Evolutionary conservation across 2,797 vertebrate genomes (phyloP).

Genomic region (Salmo trutta): DNA sequence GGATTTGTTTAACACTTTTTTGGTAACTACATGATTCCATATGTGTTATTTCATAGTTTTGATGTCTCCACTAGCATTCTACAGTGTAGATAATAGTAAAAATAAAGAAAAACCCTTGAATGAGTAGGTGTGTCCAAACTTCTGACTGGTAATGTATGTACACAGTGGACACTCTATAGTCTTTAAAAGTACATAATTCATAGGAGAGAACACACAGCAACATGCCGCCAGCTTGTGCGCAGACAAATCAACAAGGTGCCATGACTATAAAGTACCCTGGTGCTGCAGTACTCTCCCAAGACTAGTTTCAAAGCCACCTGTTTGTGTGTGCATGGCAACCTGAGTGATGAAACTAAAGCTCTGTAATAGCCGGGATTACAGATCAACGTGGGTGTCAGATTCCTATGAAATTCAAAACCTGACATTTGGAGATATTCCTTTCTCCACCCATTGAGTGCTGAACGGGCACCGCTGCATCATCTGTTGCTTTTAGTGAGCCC

Average conservation of each 20-base stretch:
- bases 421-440: slow-evolving; percentile 49
- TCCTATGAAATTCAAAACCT: slow-evolving; percentile 40
- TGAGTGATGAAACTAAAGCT: slow-evolving; percentile 32
- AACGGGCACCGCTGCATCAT: slow-evolving; percentile 25
- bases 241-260: slow-evolving; percentile 9
- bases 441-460: slow-evolving; percentile 28
- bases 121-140: too few species aligned
- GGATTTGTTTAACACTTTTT: too few species aligned
- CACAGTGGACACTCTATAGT: not conserved
- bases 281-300: not conserved
- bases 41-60: too few species aligned
- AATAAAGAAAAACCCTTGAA: too few species aligned
- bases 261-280: not conserved
- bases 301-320: not conserved
- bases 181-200: too few species aligned
- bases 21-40: too few species aligned
- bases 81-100: too few species aligned
- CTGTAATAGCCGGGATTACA: slow-evolving; percentile 54
- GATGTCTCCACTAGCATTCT: too few species aligned
- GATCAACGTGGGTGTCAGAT: slow-evolving; percentile 43
- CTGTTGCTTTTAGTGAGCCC: slow-evolving; percentile 27
- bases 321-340: slow-evolving; percentile 5
- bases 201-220: not conserved
- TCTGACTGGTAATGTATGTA: not conserved
- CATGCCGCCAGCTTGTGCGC: not conserved